Conservation (phyloP, 2,113 vertebrate species). For the Cyanoderma ruficeps region DNA sequence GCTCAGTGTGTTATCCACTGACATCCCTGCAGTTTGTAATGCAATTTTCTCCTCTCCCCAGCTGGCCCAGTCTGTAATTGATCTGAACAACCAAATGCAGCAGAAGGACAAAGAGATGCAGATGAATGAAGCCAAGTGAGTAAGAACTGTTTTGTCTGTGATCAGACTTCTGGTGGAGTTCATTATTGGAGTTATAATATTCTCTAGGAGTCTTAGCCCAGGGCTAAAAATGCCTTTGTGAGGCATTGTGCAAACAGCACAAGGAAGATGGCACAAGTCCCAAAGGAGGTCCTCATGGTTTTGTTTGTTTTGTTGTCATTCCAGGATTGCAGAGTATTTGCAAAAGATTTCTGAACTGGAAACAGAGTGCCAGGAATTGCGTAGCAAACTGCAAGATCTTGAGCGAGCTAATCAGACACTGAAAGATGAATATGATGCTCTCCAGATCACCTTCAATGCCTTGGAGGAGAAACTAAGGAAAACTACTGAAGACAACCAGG, state of each 20-base stretch:
- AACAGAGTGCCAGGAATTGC: constrained; percentile 87
- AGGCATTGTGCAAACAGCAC: not conserved
- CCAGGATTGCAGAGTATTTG: constrained; percentile 89
- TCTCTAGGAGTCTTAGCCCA: not conserved
- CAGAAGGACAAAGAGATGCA: constrained; percentile 96
- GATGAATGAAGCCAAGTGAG: constrained; percentile 91
- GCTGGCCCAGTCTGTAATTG: constrained; percentile 94
- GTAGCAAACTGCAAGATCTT: constrained; percentile 86
- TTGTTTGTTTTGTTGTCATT: not conserved
- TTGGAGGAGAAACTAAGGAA: constrained; percentile 95
- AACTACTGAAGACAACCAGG: constrained; percentile 95
- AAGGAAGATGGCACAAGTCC: not conserved
- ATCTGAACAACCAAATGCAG: constrained; percentile 95
- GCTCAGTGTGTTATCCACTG: not conserved
- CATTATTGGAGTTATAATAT: not conserved
- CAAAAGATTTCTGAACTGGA: constrained; percentile 86
- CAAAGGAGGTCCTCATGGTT: not conserved
- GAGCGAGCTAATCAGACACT: constrained; percentile 94
- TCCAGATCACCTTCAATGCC: constrained; percentile 96
- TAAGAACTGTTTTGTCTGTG: not conserved
- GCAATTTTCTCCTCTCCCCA: constrained; percentile 48
- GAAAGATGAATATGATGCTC: constrained; percentile 95
- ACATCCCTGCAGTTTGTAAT: not conserved
- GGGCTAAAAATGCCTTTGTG: not conserved
- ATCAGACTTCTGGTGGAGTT: not conserved